Evolutionary conservation across 2,797 vertebrate genomes (phyloP).

Genomic region (Muraenolepis orangiensis): DNA sequence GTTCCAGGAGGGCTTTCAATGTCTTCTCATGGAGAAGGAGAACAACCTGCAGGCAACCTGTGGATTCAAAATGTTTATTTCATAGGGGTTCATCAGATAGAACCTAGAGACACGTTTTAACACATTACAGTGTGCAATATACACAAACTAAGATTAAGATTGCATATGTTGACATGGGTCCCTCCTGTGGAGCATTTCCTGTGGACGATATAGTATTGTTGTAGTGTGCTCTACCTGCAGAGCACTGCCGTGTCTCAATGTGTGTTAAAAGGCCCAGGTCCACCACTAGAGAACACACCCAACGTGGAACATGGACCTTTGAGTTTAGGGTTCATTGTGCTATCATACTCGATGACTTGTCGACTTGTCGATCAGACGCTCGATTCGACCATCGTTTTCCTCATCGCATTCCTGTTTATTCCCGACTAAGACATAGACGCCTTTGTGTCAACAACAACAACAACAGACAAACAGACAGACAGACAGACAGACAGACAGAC

Average conservation of each 20-base stretch:
- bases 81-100: neutral
- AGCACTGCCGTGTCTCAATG: neutral
- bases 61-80: neutral
- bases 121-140: neutral
- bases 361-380: neutral
- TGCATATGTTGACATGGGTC: neutral
- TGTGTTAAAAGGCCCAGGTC: neutral
- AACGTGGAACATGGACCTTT: neutral
- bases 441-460: too few species aligned
- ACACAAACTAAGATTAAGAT: neutral
- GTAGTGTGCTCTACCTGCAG: neutral
- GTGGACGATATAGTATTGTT: neutral
- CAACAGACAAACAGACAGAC: too few species aligned
- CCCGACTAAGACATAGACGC: neutral
- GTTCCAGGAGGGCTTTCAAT: constrained; percentile 21
- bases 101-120: neutral
- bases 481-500: too few species aligned
- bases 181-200: neutral
- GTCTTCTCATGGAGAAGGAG: constrained; percentile 66
- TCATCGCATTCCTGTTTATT: too few species aligned
- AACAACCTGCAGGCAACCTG: constrained; percentile 45
- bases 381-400: neutral
- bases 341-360: neutral
- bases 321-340: neutral
- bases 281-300: neutral